These are phyloP conservation scores for Polyodon spathula DNA, from an alignment of 2,113 vertebrate species.

Conservation along the genomic window DNA sequence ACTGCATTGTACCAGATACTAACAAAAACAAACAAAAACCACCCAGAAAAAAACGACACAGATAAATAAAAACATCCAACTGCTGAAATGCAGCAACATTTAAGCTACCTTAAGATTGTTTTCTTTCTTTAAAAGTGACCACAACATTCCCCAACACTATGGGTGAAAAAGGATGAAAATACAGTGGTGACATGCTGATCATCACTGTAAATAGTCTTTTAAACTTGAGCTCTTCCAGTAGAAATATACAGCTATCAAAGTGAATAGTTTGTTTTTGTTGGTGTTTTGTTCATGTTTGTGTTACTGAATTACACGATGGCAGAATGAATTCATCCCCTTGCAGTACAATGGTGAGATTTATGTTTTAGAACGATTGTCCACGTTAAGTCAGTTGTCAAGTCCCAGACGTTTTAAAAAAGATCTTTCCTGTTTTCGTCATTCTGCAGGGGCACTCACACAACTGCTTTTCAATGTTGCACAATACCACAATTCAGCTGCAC, in stretches of 20 bases:
- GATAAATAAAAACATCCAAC: constrained; percentile 60
- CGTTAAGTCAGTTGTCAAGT: constrained; percentile 22
- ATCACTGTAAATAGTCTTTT: constrained; percentile 31
- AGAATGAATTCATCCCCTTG: constrained; percentile 39
- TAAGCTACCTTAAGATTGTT: constrained; percentile 38
- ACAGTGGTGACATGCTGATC: constrained; percentile 26
- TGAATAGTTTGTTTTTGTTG: constrained; percentile 23
- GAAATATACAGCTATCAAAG: constrained; percentile 33
- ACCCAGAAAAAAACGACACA: constrained; percentile 47
- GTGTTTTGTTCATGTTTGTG: not conserved
- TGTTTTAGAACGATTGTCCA: constrained; percentile 41
- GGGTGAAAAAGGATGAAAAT: constrained; percentile 11
- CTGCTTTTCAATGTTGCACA: constrained; percentile 27
- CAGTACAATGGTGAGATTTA: constrained; percentile 25
- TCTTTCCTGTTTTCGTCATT: constrained; percentile 30
- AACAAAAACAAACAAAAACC: constrained; percentile 27
- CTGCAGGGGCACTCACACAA: constrained; percentile 30
- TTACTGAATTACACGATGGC: constrained; percentile 28
- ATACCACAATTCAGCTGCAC: constrained; percentile 34
- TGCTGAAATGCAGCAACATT: constrained; percentile 51
- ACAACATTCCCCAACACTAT: constrained; percentile 14
- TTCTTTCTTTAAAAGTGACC: constrained; percentile 19
- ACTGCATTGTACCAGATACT: constrained; percentile 50
- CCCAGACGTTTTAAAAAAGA: constrained; percentile 33
- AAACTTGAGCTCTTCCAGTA: constrained; percentile 31